Evolutionary conservation across 2,797 vertebrate genomes (phyloP).

Genomic region (Chanos chanos): DNA sequence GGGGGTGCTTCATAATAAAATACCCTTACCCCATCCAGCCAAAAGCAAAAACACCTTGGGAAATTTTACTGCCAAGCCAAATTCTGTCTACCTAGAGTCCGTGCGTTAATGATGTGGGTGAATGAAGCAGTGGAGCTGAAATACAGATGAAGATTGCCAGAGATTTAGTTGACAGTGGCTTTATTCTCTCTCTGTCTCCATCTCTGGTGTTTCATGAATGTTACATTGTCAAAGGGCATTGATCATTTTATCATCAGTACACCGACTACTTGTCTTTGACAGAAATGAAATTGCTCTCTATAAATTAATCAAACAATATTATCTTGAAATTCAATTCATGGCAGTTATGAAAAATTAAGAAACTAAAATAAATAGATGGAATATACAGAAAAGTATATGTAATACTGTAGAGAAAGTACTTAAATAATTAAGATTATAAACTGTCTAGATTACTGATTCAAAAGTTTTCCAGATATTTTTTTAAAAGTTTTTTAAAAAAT

Average conservation of each 20-base stretch:
- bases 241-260: conserved; percentile 25
- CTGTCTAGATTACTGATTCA: too few relatives aligned
- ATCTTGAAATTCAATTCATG: conserved; percentile 27
- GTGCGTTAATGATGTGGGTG: too few relatives aligned
- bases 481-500: too few relatives aligned
- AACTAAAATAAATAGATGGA: conserved; percentile 35
- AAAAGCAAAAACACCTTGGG: too few relatives aligned
- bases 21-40: conserved; percentile 1
- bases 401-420: neutral
- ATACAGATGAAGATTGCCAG: neutral
- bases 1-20: conserved; percentile 37
- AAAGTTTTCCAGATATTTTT: too few relatives aligned
- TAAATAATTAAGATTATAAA: too few relatives aligned
- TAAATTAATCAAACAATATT: conserved; percentile 12
- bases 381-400: conserved; percentile 13
- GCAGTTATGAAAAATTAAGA: conserved; percentile 23
- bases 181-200: conserved; percentile 14
- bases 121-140: too few relatives aligned
- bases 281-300: conserved; percentile 16
- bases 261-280: conserved; percentile 25
- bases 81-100: too few relatives aligned
- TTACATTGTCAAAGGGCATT: conserved; percentile 29
- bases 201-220: conserved; percentile 5
- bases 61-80: too few relatives aligned
- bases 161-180: conserved; percentile 1